Base-by-base conservation (phyloP, 2,888 invertebrate species). In the Melanophora roralis region DNA sequence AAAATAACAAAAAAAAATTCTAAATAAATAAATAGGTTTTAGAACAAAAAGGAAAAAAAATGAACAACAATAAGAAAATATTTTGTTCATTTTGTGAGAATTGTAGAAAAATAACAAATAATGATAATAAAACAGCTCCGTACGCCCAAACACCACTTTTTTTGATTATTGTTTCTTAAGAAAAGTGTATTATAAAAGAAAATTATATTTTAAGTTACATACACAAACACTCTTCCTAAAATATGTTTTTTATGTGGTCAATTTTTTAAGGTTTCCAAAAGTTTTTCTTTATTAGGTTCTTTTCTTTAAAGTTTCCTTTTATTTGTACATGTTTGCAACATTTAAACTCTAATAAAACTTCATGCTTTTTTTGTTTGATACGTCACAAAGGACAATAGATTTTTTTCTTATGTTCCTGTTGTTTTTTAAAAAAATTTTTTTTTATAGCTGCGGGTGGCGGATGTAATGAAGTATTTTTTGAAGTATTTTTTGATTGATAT, bases 131-230 rank as follows among this genome's bases (percentile, higher is more conserved):
- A 47, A 47, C 12, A 19, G 16, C 12, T 12, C 4, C 12, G 40
- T 11, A 23, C 43, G 45, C 23, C 27, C 32, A 9, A 11, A 36
- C 45, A 72, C 53, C 69, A 77, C 43, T 64, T 65, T 27, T 16
- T 19, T n/a, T 53, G 65, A 65, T 65, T 65, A 53, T 4, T 23
- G 1, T 40, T 53, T 5, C 19, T 40, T 5, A 40, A 27, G 27
- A 27, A 23, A 23, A 40, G 21, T 8, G 21, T 36, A 14, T 47
- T 47, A 43, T 9, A 34, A 57, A 34, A 27, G 27, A 27, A 72
- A 67, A 67, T 77, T 72, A 78, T 62, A 14, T 62, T 64, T 68
- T 38, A 49, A 23, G n/a, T 32, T 57, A 72, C 60, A 68, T n/a
- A n/a, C n/a, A 67, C 62, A 62, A 62, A 67, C 16, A 67, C 62